These are phyloP conservation scores for Phaonia tiefii DNA, from an alignment of 2,888 invertebrate species.

Conservation along the genomic window DNA sequence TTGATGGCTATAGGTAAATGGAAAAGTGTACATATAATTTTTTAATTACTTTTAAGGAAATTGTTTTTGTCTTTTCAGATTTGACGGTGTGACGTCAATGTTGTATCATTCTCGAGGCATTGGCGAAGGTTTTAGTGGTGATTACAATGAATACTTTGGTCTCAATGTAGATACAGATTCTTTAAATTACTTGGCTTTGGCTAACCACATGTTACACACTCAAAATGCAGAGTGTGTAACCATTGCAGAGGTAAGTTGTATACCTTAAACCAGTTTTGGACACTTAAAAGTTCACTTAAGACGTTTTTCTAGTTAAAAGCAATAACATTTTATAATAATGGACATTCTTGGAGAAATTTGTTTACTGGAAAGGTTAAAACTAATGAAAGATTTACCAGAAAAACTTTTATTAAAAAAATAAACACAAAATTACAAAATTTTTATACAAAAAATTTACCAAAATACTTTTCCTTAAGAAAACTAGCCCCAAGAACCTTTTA, in stretches of 20 bases:
- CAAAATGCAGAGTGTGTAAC: constrained; percentile 90
- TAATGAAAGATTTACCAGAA: too few relatives aligned
- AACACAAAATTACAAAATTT: too few relatives aligned
- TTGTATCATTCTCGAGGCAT: constrained; percentile 98
- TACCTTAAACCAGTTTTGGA: too few relatives aligned
- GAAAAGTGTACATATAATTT: background rate
- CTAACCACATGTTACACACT: constrained; percentile 93
- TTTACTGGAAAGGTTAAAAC: too few relatives aligned
- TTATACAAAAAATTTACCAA: too few relatives aligned
- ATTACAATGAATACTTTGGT: constrained; percentile 98
- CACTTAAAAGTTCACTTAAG: too few relatives aligned
- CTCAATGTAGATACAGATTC: constrained; percentile 98
- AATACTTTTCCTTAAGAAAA: too few relatives aligned
- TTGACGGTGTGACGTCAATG: constrained; percentile 97
- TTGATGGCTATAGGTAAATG: constrained; percentile 94
- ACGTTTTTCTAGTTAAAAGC: too few relatives aligned
- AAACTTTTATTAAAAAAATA: too few relatives aligned
- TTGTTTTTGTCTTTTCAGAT: constrained; percentile 79
- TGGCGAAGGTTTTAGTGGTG: constrained; percentile 94
- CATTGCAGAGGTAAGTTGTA: constrained; percentile 90
- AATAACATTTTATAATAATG: too few relatives aligned
- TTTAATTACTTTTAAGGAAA: background rate
- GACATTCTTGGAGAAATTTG: too few relatives aligned
- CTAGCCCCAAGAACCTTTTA: too few relatives aligned
- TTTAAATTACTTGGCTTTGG: constrained; percentile 94